These are phyloP conservation scores for Sebastolobus alascanus DNA, from an alignment of 2,797 vertebrate species.

Conservation along the genomic window DNA sequence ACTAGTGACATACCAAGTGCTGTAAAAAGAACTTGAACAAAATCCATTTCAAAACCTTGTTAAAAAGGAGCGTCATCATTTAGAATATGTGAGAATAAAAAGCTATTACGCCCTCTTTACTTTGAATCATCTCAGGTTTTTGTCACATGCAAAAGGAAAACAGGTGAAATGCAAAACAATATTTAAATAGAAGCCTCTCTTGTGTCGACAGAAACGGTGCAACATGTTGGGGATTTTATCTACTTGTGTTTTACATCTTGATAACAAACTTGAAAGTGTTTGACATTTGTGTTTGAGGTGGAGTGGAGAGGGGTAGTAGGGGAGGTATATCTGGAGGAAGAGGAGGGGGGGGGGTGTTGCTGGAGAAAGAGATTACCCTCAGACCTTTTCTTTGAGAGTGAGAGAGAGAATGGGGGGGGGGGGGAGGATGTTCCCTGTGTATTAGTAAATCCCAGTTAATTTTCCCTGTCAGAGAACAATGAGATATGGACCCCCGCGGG, in stretches of 20 bases:
- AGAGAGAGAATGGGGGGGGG: slow-evolving; percentile 37
- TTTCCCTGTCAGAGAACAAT: slow-evolving; percentile 84
- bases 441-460: slow-evolving; percentile 85
- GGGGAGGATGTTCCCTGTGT: slow-evolving; percentile 66
- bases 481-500: slow-evolving; percentile 77
- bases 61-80: not conserved
- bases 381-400: slow-evolving; percentile 66
- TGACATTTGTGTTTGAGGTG: slow-evolving; percentile 57
- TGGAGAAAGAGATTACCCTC: slow-evolving; percentile 68
- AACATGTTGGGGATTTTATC: slow-evolving; percentile 39
- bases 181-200: slow-evolving; percentile 44
- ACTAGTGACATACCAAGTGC: not conserved
- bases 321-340: not conserved
- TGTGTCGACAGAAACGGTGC: slow-evolving; percentile 21
- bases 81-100: not conserved
- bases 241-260: slow-evolving; percentile 60
- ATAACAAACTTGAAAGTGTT: slow-evolving; percentile 55
- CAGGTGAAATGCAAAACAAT: slow-evolving; percentile 57
- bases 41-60: slow-evolving; percentile 8
- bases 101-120: not conserved
- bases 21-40: not conserved
- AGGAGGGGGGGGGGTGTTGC: slow-evolving; percentile 32
- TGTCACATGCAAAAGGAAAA: slow-evolving; percentile 60
- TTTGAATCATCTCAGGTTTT: slow-evolving; percentile 29
- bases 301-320: not conserved